Evolutionary conservation across 2,888 invertebrate genomes (phyloP).

Genomic region (Cenopis cana): DNA sequence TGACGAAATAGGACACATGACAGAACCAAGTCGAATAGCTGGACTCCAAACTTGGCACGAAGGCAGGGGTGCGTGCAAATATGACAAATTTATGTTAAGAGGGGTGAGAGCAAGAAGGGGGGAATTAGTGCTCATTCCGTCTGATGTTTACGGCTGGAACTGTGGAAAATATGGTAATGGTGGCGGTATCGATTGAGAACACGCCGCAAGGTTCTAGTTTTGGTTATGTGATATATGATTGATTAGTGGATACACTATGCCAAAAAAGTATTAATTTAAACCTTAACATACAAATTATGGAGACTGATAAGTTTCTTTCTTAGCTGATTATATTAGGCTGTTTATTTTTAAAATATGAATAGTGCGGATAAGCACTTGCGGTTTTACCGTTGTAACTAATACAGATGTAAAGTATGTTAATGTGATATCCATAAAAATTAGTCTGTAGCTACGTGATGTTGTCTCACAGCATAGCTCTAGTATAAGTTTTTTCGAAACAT

Average conservation of each 20-base stretch:
- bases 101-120: conserved; percentile 63
- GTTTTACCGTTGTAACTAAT: no score
- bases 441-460: no score
- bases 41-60: conserved; percentile 67
- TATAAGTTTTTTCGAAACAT: no score
- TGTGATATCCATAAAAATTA: no score
- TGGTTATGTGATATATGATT: neutral
- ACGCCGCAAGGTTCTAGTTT: neutral
- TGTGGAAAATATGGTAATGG: conserved; percentile 77
- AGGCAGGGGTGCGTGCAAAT: conserved; percentile 73
- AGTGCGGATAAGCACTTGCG: no score
- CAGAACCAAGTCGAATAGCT: conserved; percentile 26
- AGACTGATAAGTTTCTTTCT: no score
- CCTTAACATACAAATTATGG: no score
- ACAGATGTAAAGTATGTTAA: no score
- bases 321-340: no score
- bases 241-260: neutral
- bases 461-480: no score
- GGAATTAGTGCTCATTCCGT: conserved; percentile 81
- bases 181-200: conserved; percentile 60
- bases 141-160: conserved; percentile 75
- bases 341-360: no score
- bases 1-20: conserved; percentile 11
- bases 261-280: no score
- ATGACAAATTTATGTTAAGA: conserved; percentile 84